phyloP scores from a whole-genome alignment of 2,797 vertebrate species.

The Hirundo rustica region DNA sequence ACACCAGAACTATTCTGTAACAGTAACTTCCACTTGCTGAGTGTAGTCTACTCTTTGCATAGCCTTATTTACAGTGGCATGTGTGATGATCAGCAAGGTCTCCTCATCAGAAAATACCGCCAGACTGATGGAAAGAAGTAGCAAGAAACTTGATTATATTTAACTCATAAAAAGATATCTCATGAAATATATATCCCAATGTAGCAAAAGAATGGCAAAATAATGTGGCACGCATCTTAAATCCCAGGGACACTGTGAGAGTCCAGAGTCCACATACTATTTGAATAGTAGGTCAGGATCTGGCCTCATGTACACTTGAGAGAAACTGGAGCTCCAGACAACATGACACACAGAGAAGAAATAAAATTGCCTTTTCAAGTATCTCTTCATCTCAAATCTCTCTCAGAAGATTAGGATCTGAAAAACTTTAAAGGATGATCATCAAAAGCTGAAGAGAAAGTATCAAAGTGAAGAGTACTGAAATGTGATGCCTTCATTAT shows the following conservation, averaged over 20 bases:
- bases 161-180: not conserved
- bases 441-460: not conserved
- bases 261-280: not conserved
- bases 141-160: not conserved
- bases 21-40: not conserved
- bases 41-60: not conserved
- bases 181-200: not conserved
- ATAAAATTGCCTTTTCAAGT: not conserved
- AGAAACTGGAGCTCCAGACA: not conserved
- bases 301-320: not conserved
- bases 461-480: not conserved
- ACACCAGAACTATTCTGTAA: not conserved
- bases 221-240: not conserved
- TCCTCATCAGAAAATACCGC: not conserved
- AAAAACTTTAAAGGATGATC: not conserved
- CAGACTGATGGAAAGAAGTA: not conserved
- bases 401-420: not conserved
- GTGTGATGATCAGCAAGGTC: not conserved
- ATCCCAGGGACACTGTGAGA: not conserved
- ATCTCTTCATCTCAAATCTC: not conserved
- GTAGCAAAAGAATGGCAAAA: not conserved
- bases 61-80: not conserved
- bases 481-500: not conserved
- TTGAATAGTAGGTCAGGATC: not conserved
- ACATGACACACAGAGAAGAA: rapidly evolving